Conservation (phyloP, 2,888 invertebrate species). For the Callyntrura guangdongensis region DNA sequence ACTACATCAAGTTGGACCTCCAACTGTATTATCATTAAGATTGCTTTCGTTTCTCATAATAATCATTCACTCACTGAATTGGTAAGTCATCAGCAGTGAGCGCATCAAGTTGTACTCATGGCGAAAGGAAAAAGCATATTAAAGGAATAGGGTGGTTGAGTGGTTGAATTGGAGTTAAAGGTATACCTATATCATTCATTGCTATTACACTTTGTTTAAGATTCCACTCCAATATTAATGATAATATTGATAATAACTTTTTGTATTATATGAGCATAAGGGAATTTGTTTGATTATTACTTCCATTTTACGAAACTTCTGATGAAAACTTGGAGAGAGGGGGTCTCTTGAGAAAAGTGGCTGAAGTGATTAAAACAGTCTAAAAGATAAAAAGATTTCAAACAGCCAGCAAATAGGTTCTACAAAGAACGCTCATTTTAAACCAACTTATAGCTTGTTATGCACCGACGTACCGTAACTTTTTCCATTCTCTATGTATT, state of each 20-base stretch:
- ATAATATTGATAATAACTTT: not conserved
- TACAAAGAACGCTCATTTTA: too few relatives aligned
- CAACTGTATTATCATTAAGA: slow-evolving; percentile 9
- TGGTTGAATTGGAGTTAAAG: not conserved
- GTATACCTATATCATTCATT: not conserved
- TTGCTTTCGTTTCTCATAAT: slow-evolving; percentile 10
- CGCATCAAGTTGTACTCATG: not conserved
- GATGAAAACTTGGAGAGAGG: not conserved
- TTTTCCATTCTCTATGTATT: too few relatives aligned
- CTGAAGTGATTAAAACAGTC: not conserved
- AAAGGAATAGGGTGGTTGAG: not conserved
- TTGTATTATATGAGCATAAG: not conserved
- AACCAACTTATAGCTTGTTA: too few relatives aligned
- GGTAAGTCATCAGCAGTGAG: not conserved
- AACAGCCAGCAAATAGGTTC: too few relatives aligned
- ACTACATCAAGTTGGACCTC: not conserved
- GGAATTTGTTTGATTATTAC: too few relatives aligned
- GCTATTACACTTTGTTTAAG: too few relatives aligned
- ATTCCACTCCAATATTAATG: too few relatives aligned
- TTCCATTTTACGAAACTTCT: not conserved
- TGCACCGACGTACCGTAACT: too few relatives aligned
- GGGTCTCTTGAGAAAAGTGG: slow-evolving; percentile 10
- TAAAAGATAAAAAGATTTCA: too few relatives aligned
- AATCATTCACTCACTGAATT: slow-evolving; percentile 11
- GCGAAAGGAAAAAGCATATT: not conserved